Evolutionary conservation across 2,888 invertebrate species (phyloP).

Genomic region (Caenorhabditis sp.): DNA sequence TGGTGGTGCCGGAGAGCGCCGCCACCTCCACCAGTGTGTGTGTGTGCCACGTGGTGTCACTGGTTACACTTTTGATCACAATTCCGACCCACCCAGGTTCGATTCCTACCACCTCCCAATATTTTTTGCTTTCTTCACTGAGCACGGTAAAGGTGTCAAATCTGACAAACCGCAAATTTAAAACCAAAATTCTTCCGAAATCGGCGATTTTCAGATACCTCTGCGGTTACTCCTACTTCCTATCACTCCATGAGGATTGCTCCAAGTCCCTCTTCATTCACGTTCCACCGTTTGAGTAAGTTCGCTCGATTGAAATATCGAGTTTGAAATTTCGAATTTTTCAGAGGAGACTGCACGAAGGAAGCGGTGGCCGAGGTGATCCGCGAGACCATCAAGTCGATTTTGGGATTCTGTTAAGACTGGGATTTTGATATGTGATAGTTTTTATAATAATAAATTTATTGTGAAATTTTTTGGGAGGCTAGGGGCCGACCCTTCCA

Average conservation of each 20-base stretch:
- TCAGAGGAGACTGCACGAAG: conserved; percentile 30
- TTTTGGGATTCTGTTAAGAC: neutral
- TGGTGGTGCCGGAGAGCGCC: neutral
- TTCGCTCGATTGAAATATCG: conserved; percentile 6
- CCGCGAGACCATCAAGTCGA: conserved; percentile 32
- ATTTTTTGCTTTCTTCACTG: neutral
- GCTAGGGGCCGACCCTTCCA: too few relatives aligned
- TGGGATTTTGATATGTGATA: too few relatives aligned
- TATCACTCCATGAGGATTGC: conserved; percentile 66
- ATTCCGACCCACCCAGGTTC: neutral
- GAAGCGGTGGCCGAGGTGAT: conserved; percentile 44
- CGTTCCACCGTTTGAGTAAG: conserved; percentile 69
- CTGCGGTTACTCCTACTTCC: conserved; percentile 74
- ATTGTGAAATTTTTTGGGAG: too few relatives aligned
- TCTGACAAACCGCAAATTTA: neutral
- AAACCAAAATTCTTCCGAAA: neutral
- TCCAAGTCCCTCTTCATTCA: conserved; percentile 72
- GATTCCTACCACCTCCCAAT: neutral
- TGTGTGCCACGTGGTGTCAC: neutral
- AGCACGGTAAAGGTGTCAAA: neutral
- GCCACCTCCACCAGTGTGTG: too few relatives aligned
- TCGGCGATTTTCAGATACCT: conserved; percentile 65
- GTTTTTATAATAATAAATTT: too few relatives aligned
- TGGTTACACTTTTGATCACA: neutral
- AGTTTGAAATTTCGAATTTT: too few relatives aligned